A percentile compares a stretch with the other conserved stretches of the same genome.
Conservation (phyloP, 2,113 vertebrate genomes). For the Aldabrachelys gigantea region DNA sequence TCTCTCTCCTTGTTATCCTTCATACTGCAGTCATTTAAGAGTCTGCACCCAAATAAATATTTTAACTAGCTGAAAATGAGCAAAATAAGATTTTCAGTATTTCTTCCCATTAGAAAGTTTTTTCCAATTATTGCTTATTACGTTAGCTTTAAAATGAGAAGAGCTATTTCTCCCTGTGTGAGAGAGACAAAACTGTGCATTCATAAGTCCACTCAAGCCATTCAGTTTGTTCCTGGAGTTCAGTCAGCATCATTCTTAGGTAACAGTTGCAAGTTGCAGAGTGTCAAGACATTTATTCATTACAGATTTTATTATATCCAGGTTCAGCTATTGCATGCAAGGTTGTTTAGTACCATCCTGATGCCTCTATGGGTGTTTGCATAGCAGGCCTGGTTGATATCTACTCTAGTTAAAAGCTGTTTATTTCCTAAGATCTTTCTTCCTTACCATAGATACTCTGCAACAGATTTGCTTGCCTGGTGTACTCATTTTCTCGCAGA, state of each 20-base stretch:
- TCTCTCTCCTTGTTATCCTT: not conserved
- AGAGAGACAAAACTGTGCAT: not conserved
- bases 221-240: not conserved
- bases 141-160: not conserved
- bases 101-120: conserved; percentile 29
- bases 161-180: not conserved
- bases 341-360: not conserved
- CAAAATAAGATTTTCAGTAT: not conserved
- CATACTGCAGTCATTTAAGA: not conserved
- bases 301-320: not conserved
- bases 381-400: not conserved
- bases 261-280: not conserved
- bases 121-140: not conserved
- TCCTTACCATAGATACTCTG: not conserved
- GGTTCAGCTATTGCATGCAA: not conserved
- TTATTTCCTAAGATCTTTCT: not conserved
- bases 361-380: not conserved
- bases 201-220: not conserved
- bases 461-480: conserved; percentile 14
- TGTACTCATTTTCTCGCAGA: conserved; percentile 5
- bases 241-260: not conserved
- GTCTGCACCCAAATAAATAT: not conserved
- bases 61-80: not conserved
- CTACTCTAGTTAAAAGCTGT: not conserved
- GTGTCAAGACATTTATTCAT: not conserved